Base-by-base conservation (phyloP, 2,888 invertebrate genomes). In the Ctenicera cuprea region DNA sequence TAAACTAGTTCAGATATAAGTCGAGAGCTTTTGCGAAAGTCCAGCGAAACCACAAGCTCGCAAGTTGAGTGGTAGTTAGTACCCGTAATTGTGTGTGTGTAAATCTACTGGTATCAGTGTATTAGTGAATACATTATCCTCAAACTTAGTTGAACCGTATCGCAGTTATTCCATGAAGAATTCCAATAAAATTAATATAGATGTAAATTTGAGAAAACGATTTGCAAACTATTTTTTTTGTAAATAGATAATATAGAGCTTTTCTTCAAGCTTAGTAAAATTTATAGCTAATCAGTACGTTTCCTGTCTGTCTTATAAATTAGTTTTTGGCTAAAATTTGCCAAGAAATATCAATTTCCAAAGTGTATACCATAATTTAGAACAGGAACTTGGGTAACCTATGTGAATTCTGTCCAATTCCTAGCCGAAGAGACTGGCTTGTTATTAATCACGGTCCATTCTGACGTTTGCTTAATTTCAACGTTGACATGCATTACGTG, bases 401-500 rank as follows among this genome's bases (percentile, higher is more conserved):
- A 18, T 45, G 7, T 3, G 16, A 9, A 45, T 45, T 45, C 45
- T 45, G 45, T 45, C 9, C 16, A 45, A 18, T 9, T 18, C 7
- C 14, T 9, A 16, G 9, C 18, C 16, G 45, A 45, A 45, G 18
- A 18, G 45, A 45, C 45, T 45, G 45, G 33, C 9, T 33, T 20
- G 50, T 26, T 48, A 50, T 50, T 50, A 50, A 50, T 50, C 50
- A 18, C 20, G 12, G 50, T 50, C 26, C 54, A 26, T 30, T 54
- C 26, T 20, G 30, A 33, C 54, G 8, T 54, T 54, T 54, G 30
- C 54, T 54, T 54, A 54, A 30, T 54, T 54, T 54, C 30, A 8
- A 54, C n/a, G 54, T 54, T 54, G 54, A 54, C 54, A 14, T 33
- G 14, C 26, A 54, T 30, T 54, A 22, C 54, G 30, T 54, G 54